Conservation (phyloP, 2,888 invertebrate species). For the Esperia sulphurella region DNA sequence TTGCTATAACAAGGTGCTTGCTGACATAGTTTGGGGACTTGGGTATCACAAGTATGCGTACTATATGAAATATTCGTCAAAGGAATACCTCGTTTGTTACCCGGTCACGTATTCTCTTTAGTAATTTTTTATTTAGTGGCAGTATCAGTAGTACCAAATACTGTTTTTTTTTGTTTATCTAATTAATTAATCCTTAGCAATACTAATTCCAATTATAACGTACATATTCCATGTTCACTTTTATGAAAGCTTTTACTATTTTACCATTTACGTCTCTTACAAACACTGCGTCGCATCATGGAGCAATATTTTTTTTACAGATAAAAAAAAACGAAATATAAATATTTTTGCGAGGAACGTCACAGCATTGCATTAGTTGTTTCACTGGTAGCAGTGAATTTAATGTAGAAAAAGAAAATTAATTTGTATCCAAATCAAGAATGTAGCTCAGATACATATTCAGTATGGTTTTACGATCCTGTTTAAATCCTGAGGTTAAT, state of each 20-base stretch:
- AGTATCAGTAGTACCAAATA: slow-evolving; percentile 1
- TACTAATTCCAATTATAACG: no score
- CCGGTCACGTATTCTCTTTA: slow-evolving; percentile 42
- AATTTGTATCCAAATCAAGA: no score
- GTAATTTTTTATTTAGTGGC: slow-evolving; percentile 36
- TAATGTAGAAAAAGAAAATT: no score
- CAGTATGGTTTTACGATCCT: background rate
- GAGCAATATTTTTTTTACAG: no score
- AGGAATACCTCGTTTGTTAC: slow-evolving; percentile 36
- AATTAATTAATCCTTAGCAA: background rate
- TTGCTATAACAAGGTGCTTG: background rate
- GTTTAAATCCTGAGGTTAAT: slow-evolving; percentile 23
- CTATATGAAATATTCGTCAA: slow-evolving; percentile 23
- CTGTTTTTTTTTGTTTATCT: background rate
- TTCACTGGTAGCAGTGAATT: background rate
- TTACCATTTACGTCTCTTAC: no score
- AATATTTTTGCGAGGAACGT: background rate
- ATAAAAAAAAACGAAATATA: no score
- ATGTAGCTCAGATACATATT: slow-evolving; percentile 20
- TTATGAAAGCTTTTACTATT: no score
- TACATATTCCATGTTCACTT: no score
- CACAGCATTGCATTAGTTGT: background rate
- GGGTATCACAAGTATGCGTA: slow-evolving; percentile 10
- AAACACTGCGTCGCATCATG: no score
- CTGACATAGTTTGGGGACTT: slow-evolving; percentile 1